Conservation (phyloP, 1,140 invertebrate genomes). For the Drosophila bocqueti region DNA sequence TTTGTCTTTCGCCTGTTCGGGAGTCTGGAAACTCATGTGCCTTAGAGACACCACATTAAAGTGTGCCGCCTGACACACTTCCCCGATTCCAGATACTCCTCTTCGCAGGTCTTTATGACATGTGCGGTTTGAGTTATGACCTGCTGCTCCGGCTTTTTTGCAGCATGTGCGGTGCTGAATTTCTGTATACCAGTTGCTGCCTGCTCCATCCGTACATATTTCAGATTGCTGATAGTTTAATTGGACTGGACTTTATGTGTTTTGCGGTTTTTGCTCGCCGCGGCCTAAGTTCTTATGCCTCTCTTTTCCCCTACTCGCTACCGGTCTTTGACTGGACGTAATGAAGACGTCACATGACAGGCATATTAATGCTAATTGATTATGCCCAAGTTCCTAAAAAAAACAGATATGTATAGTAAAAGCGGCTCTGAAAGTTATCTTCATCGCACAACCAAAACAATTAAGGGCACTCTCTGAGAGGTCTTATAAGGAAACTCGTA, state of each 20-base stretch:
- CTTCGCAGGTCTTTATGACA: slow-evolving; percentile 58
- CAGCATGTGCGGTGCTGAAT: slow-evolving; percentile 55
- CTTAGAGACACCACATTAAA: slow-evolving; percentile 66
- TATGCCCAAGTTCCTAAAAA: slow-evolving; percentile 41
- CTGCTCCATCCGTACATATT: slow-evolving; percentile 37
- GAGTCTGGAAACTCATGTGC: slow-evolving; percentile 59
- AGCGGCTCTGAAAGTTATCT: slow-evolving; percentile 28
- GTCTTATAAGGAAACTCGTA: slow-evolving; percentile 2
- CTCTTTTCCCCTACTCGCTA: slow-evolving; percentile 29
- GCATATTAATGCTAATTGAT: slow-evolving; percentile 70
- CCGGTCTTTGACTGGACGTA: slow-evolving; percentile 64
- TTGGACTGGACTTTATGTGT: slow-evolving; percentile 67
- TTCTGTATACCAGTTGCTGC: slow-evolving; percentile 11
- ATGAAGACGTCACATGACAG: slow-evolving; percentile 67
- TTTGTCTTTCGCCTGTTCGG: slow-evolving; percentile 39
- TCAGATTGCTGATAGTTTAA: slow-evolving; percentile 79
- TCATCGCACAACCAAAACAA: slow-evolving; percentile 19
- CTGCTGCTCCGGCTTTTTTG: slow-evolving; percentile 15
- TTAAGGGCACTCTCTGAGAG: not conserved
- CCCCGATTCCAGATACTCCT: slow-evolving; percentile 26
- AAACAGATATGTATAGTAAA: slow-evolving; percentile 4
- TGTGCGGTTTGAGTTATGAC: slow-evolving; percentile 59
- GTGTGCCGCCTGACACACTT: slow-evolving; percentile 74
- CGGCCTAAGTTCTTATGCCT: slow-evolving; percentile 4
- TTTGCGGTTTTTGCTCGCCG: slow-evolving; percentile 41